Evolutionary conservation across 2,888 invertebrate species (phyloP).

Genomic region (Salpingus planirostris): DNA sequence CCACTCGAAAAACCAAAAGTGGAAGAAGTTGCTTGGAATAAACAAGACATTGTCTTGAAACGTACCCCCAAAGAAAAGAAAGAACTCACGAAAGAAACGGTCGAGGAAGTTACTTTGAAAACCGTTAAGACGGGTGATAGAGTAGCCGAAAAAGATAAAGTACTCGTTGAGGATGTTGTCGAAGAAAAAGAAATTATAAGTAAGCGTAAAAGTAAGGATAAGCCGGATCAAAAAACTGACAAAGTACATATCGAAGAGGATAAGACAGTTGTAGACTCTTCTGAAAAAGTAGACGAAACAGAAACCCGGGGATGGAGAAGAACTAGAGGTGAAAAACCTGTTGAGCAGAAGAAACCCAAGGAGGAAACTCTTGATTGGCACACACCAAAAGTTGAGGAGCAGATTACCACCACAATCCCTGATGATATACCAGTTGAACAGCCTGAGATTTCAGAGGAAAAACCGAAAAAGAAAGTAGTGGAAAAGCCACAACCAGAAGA

Average conservation of each 20-base stretch:
- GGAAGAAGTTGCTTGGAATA: constrained; percentile 19
- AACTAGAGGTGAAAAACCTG: constrained; percentile 24
- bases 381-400: neutral
- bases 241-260: constrained; percentile 13
- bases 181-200: constrained; percentile 8
- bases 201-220: constrained; percentile 16
- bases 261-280: constrained; percentile 11
- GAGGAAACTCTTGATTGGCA: constrained; percentile 30
- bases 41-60: constrained; percentile 29
- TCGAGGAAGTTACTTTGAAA: constrained; percentile 7
- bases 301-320: constrained; percentile 34
- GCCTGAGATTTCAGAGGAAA: constrained; percentile 1
- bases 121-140: neutral
- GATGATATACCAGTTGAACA: constrained; percentile 1
- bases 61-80: constrained; percentile 39
- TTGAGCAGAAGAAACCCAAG: constrained; percentile 4
- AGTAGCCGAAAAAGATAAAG: constrained; percentile 16
- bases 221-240: constrained; percentile 5
- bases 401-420: neutral
- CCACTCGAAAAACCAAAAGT: constrained; percentile 14
- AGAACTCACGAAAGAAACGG: constrained; percentile 16
- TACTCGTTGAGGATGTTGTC: constrained; percentile 2
- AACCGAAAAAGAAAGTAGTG: constrained; percentile 6
- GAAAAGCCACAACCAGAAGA: constrained; percentile 9
- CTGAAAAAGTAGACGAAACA: constrained; percentile 22